Evolutionary conservation across 2,888 invertebrate genomes (phyloP).

Genomic region (Bellardia pandia): DNA sequence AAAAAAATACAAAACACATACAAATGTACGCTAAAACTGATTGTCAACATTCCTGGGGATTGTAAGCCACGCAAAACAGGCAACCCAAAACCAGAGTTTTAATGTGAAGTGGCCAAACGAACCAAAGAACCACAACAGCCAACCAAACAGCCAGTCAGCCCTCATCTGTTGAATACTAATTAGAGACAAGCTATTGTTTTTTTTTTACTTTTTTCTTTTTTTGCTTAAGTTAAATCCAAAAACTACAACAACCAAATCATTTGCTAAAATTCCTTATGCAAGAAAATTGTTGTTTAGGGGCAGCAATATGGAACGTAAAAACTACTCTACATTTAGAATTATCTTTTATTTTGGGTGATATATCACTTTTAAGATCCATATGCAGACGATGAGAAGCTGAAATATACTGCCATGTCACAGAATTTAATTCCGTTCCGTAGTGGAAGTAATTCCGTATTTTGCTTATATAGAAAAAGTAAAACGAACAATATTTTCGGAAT

Average conservation of each 20-base stretch:
- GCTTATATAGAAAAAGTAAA: too few relatives aligned
- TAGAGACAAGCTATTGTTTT: slow-evolving; percentile 71
- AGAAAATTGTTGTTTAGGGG: not conserved
- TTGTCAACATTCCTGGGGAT: slow-evolving; percentile 66
- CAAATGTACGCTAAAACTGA: slow-evolving; percentile 40
- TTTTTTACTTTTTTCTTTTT: slow-evolving; percentile 10
- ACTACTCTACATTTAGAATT: not conserved
- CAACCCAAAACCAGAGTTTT: slow-evolving; percentile 46
- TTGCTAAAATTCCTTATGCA: slow-evolving; percentile 50
- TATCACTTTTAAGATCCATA: too few relatives aligned
- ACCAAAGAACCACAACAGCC: slow-evolving; percentile 18
- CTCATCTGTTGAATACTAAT: slow-evolving; percentile 73
- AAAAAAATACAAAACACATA: slow-evolving; percentile 5
- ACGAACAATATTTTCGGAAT: too few relatives aligned
- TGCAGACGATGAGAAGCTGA: too few relatives aligned
- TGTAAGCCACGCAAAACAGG: slow-evolving; percentile 69
- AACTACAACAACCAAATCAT: slow-evolving; percentile 40
- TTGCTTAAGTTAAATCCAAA: slow-evolving; percentile 54
- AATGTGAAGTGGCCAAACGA: slow-evolving; percentile 27
- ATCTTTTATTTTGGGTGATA: too few relatives aligned
- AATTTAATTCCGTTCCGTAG: too few relatives aligned
- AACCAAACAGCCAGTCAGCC: slow-evolving; percentile 50
- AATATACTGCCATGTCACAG: too few relatives aligned
- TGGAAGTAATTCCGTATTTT: too few relatives aligned
- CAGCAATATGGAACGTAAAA: not conserved